phyloP scores from a whole-genome alignment of 1,140 invertebrate species.

The Lithobius niger region DNA sequence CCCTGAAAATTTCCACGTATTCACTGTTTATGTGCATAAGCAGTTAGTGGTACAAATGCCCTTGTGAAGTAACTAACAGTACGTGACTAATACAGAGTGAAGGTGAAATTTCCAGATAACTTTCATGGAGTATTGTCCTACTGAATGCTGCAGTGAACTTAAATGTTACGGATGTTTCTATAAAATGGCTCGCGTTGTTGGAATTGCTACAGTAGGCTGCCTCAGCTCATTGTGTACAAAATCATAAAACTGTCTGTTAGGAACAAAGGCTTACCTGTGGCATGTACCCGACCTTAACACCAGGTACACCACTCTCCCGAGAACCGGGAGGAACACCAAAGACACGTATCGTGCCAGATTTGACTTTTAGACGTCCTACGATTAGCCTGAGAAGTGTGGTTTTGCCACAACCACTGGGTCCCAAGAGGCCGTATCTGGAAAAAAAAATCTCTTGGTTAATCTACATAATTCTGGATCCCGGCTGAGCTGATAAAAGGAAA shows the following conservation, averaged over 20 bases:
- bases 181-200: not conserved
- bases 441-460: too few relatives aligned
- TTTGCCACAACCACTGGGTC: conserved; percentile 47
- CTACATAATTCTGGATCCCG: too few relatives aligned
- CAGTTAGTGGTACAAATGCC: too few relatives aligned
- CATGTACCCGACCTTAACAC: conserved; percentile 71
- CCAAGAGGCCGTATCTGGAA: conserved; percentile 64
- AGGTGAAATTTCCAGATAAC: too few relatives aligned
- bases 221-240: not conserved
- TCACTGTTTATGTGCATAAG: too few relatives aligned
- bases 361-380: conserved; percentile 62
- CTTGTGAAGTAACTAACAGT: too few relatives aligned
- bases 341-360: conserved; percentile 72
- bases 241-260: not conserved
- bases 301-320: conserved; percentile 60
- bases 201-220: not conserved
- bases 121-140: too few relatives aligned
- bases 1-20: too few relatives aligned
- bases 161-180: not conserved
- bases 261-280: conserved; percentile 38
- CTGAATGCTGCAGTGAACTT: not conserved
- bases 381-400: conserved; percentile 77
- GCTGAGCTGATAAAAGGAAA: too few relatives aligned
- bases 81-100: too few relatives aligned
- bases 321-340: conserved; percentile 70